These are phyloP conservation scores for Microcebus ravelobensis DNA, from an alignment of 2,113 vertebrate species.

Conservation along the genomic window DNA sequence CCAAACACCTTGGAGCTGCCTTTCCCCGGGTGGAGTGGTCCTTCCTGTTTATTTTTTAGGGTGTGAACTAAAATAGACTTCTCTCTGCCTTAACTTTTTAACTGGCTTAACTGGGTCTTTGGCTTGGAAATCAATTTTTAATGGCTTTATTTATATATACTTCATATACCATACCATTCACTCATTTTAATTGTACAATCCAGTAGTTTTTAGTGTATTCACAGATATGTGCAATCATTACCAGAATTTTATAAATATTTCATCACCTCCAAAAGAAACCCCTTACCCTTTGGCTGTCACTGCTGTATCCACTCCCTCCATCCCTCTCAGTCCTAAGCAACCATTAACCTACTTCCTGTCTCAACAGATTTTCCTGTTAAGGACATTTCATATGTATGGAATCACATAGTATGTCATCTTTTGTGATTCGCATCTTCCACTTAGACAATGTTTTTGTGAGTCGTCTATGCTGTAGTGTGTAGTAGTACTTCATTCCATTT, in stretches of 20 bases:
- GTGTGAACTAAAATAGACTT: neutral
- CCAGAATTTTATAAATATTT: neutral
- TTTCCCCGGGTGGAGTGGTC: neutral
- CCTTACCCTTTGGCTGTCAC: neutral
- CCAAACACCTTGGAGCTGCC: rapidly evolving
- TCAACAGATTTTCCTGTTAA: neutral
- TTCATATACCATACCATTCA: neutral
- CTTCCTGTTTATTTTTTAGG: neutral
- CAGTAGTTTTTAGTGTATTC: neutral
- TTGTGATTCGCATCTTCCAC: neutral
- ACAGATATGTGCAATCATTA: neutral
- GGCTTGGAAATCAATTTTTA: neutral
- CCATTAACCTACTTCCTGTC: neutral
- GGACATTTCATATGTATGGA: neutral
- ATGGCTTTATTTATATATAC: neutral
- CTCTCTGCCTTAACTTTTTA: neutral
- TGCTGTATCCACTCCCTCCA: rapidly evolving
- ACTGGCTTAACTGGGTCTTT: neutral
- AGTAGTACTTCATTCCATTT: neutral
- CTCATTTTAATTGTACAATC: neutral
- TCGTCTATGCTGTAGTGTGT: neutral
- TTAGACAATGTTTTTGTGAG: neutral
- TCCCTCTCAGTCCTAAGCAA: neutral
- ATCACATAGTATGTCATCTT: neutral
- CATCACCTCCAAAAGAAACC: neutral